Evolutionary conservation across 2,888 invertebrate species (phyloP).

Genomic region (Rhimphoctona megacephalus): DNA sequence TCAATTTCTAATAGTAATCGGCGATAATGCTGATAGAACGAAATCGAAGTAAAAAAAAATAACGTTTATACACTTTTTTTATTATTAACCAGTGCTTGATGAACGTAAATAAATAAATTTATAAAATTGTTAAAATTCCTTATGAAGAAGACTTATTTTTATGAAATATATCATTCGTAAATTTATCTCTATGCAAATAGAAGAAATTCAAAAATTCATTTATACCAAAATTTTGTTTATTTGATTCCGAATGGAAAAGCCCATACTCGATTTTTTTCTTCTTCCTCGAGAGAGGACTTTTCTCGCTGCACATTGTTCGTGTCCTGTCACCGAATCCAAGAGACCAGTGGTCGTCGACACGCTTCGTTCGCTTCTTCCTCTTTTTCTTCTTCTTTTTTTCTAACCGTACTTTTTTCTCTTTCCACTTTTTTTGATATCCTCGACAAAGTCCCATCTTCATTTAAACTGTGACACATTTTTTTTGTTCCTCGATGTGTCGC

Average conservation of each 20-base stretch:
- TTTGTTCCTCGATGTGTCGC: conserved; percentile 35
- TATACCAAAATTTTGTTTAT: neutral
- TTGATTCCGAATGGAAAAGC: neutral
- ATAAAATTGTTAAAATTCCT: no score
- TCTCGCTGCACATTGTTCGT: conserved; percentile 58
- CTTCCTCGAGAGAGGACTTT: conserved; percentile 21
- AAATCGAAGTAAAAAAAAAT: neutral
- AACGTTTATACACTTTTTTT: neutral
- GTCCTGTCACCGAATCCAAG: conserved; percentile 55
- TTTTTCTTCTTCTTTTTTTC: neutral
- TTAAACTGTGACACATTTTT: conserved; percentile 44
- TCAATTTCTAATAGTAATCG: neutral
- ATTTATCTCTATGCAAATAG: neutral
- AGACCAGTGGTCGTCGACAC: conserved; percentile 53
- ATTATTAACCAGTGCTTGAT: neutral
- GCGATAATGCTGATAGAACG: neutral
- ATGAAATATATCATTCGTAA: neutral
- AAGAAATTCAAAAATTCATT: neutral
- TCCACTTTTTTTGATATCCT: conserved; percentile 46
- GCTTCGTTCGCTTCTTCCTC: conserved; percentile 47
- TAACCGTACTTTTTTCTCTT: conserved; percentile 3
- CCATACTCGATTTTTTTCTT: neutral
- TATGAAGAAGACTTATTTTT: neutral
- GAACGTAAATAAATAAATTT: neutral
- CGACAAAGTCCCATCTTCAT: conserved; percentile 52